Evolutionary conservation across 37 sponge, comb jelly and placozoan species (phyloP).

Genomic region (Haliclona indistincta): DNA sequence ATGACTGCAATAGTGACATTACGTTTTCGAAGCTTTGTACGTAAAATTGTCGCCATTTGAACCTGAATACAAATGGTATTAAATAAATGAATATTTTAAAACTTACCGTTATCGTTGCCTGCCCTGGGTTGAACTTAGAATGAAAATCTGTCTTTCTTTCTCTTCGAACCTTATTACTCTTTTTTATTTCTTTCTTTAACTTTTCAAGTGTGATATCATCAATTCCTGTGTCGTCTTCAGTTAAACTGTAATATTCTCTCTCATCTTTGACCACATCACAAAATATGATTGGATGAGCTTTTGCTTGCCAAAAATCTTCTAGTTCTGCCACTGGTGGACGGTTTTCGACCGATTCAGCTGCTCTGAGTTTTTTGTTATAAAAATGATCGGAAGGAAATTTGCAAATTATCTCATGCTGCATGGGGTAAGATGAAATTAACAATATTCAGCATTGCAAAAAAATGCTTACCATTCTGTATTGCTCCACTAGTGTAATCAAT

Average conservation of each 20-base stretch:
- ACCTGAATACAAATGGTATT: too few species aligned
- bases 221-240: slow-evolving; percentile 10
- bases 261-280: background rate
- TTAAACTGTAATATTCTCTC: too few species aligned
- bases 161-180: too few species aligned
- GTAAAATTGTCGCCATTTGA: background rate
- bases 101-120: background rate
- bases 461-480: slow-evolving; percentile 77
- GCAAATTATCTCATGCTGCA: slow-evolving; percentile 70
- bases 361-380: slow-evolving; percentile 41
- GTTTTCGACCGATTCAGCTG: slow-evolving; percentile 34
- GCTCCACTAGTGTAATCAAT: slow-evolving; percentile 15
- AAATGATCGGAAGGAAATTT: slow-evolving; percentile 61
- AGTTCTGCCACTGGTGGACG: background rate
- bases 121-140: background rate
- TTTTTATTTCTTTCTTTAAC: too few species aligned
- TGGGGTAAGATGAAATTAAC: background rate
- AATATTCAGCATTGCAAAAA: background rate
- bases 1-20: slow-evolving; percentile 7
- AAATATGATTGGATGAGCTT: background rate
- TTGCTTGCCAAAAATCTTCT: slow-evolving; percentile 9
- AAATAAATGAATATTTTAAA: too few species aligned
- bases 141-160: background rate
- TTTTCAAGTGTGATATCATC: too few species aligned
- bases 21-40: background rate